phyloP scores from a whole-genome alignment of 2,797 vertebrate genomes.

The Anableps anableps region DNA sequence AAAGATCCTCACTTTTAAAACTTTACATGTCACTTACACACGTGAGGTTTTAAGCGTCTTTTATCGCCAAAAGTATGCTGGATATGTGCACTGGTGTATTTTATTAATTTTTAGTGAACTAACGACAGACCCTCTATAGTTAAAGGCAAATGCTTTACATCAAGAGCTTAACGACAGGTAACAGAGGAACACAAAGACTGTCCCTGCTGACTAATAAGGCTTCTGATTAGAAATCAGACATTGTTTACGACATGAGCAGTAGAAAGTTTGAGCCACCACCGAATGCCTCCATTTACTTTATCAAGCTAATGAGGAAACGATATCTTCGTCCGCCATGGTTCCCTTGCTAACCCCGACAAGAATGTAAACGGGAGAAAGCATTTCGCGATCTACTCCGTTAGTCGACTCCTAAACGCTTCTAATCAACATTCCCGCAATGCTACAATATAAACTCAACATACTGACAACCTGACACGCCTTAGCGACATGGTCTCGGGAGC shows the following conservation, averaged over 20 bases:
- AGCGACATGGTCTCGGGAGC: background rate
- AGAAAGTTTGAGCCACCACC: background rate
- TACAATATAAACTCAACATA: background rate
- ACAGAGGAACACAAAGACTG: background rate
- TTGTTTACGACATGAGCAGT: background rate
- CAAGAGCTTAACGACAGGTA: background rate
- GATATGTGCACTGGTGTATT: background rate
- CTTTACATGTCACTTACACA: background rate
- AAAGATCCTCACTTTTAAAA: background rate
- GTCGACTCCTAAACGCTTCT: background rate
- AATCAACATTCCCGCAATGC: too few species aligned
- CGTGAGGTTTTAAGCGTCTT: background rate
- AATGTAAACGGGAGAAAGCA: background rate
- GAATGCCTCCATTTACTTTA: background rate
- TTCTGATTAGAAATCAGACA: background rate
- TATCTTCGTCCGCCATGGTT: slow-evolving; percentile 11
- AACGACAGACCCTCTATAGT: background rate
- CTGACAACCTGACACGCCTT: background rate
- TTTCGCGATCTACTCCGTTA: background rate
- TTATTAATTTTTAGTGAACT: background rate
- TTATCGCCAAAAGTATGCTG: background rate
- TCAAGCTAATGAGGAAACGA: background rate
- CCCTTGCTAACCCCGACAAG: too few species aligned
- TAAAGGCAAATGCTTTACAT: background rate
- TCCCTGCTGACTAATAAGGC: background rate